phyloP scores from a whole-genome alignment of 2,888 invertebrate genomes.

The Diaphora mendica region DNA sequence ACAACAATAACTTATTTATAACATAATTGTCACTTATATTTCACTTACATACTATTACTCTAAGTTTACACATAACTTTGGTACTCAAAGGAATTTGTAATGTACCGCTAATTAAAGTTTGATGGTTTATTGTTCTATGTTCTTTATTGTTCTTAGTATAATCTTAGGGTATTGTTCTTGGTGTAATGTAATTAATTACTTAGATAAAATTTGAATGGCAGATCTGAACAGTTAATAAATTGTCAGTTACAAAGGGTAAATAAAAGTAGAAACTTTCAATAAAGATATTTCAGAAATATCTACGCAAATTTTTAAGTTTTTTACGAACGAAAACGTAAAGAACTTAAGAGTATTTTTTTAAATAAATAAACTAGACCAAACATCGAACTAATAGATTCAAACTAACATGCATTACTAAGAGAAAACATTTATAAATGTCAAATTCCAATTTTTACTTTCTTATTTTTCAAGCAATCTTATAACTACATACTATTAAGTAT shows the following conservation, averaged over 20 bases:
- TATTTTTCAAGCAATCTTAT: neutral
- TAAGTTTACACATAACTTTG: conserved; percentile 64
- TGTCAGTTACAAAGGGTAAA: neutral
- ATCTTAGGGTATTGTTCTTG: too few relatives aligned
- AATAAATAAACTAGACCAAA: neutral
- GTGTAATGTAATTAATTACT: neutral
- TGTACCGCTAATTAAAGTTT: conserved; percentile 17
- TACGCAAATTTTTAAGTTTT: too few relatives aligned
- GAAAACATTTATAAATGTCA: neutral
- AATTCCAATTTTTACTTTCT: neutral
- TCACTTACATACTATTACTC: conserved; percentile 30
- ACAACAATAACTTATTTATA: conserved; percentile 70
- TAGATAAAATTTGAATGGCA: neutral
- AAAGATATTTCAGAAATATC: neutral
- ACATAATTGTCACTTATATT: conserved; percentile 24
- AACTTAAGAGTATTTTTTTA: neutral
- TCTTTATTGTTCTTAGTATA: neutral
- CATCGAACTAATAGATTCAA: neutral
- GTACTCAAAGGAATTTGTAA: conserved; percentile 63
- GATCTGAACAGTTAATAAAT: neutral
- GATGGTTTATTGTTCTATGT: neutral
- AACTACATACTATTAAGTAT: neutral
- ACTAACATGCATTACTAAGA: neutral
- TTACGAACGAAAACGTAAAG: neutral
- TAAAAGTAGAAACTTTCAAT: neutral